These are phyloP conservation scores for Sturnira hondurensis DNA, from an alignment of 2,113 vertebrate genomes.

Conservation along the genomic window DNA sequence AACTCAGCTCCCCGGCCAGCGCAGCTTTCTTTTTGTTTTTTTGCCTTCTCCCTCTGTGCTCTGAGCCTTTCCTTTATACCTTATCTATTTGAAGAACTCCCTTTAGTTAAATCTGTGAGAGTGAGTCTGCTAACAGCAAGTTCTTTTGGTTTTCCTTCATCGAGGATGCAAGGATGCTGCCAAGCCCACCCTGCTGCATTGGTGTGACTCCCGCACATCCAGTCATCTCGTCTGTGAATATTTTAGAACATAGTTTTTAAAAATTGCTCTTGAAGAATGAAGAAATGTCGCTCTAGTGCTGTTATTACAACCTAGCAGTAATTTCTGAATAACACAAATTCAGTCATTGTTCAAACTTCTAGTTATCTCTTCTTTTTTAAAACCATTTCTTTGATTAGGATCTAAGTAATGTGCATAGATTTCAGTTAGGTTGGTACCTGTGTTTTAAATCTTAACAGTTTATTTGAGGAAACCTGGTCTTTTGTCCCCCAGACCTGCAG, in stretches of 20 bases:
- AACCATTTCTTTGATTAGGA: not conserved
- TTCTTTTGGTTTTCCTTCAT: not conserved
- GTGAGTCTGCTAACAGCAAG: not conserved
- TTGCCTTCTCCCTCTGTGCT: not conserved
- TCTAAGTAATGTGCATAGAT: not conserved
- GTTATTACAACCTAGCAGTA: not conserved
- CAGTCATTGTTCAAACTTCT: not conserved
- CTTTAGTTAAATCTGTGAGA: not conserved
- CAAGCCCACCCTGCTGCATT: too few relatives aligned
- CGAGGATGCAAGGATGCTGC: not conserved
- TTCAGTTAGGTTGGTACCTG: not conserved
- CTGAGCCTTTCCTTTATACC: not conserved
- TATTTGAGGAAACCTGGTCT: not conserved
- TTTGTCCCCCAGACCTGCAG: not conserved
- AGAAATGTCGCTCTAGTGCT: not conserved
- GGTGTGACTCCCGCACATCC: not conserved
- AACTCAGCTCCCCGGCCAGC: too few relatives aligned
- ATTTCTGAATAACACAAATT: not conserved
- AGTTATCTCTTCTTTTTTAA: not conserved
- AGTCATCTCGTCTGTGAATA: not conserved
- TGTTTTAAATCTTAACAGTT: not conserved
- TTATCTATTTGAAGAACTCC: not conserved
- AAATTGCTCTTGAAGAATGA: not conserved
- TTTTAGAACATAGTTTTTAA: not conserved
- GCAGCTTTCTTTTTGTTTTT: too few relatives aligned